Base-by-base conservation (phyloP, 1,140 invertebrate genomes). In the Musca vetustissima region DNA sequence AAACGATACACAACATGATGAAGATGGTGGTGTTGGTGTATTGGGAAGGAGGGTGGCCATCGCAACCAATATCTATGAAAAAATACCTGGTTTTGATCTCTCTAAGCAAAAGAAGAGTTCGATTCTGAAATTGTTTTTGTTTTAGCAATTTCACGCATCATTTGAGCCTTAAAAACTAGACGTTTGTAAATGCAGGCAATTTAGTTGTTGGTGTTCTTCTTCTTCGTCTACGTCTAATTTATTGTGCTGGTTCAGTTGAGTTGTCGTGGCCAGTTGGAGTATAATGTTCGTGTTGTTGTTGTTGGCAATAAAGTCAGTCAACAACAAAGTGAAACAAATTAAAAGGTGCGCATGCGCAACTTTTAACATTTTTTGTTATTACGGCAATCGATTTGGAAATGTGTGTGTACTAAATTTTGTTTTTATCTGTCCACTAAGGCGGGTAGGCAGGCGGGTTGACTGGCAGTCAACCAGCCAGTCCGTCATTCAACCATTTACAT, bases 281-380 rank as follows among this genome's bases (percentile, higher is more conserved):
- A 28, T 28, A 11, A 55, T 55, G 9, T 22, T 55, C 22, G 9
- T 32, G 24, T 59, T 28, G 11, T 59, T 32, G 55, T 61, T 61
- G 25, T 36, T 61, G 25, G 36, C 36, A 43, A 43, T 43, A 43
- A 13, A n/a, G n/a, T n/a, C 19, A 61, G 17, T 43, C 32, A 17
- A 19, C n/a, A n/a, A n/a, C 28, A 61, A 61, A 61, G n/a, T 43
- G 19, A 17, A 61, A 43, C 28, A 61, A 61, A 61, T 61, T 61
- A 61, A 61, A 61, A 61, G 57, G 57, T 61, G 57, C 57, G 57
- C 57, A 61, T 61, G 57, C 57, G 57, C 57, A 61, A 61, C 57
- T 43, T 43, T 43, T 43, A 61, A 19, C 57, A 43, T 43, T 43
- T 21, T 6, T 43, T 36, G 36, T 59, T n/a, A n/a, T n/a, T n/a